A percentile compares a stretch with the other conserved stretches of the same genome.
Evolutionary conservation across 53 echinoderm and acorn worm genomes (phyloP).

Genomic region (Echinarachnius parma): DNA sequence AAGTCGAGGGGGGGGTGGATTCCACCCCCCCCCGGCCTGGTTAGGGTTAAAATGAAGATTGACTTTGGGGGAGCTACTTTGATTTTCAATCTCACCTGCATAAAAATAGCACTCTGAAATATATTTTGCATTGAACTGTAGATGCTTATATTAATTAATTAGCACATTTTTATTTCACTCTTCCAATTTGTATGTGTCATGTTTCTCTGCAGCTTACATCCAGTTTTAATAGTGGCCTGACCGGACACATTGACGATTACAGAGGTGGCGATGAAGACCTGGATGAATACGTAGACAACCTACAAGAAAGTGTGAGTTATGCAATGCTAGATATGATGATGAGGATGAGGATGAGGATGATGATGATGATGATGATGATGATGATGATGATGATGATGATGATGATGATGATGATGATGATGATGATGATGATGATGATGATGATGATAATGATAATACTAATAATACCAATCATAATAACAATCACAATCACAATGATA

Average conservation of each 20-base stretch:
- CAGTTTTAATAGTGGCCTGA: constrained; percentile 67
- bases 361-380: neutral
- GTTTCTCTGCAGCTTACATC: constrained; percentile 63
- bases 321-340: neutral
- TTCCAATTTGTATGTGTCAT: neutral
- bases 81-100: no score
- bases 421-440: neutral
- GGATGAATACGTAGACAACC: constrained; percentile 69
- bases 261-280: constrained; percentile 7
- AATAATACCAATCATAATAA: no score
- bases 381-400: neutral
- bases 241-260: constrained; percentile 53
- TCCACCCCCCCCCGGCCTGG: no score
- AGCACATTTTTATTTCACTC: no score
- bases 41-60: no score
- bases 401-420: neutral
- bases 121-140: no score
- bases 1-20: no score
- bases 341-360: neutral
- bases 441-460: neutral
- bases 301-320: constrained; percentile 62
- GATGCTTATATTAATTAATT: no score
- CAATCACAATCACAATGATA: no score
- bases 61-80: no score
- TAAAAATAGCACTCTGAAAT: no score